Conservation (phyloP, 2,113 vertebrate genomes). For the Penelope pileata region DNA sequence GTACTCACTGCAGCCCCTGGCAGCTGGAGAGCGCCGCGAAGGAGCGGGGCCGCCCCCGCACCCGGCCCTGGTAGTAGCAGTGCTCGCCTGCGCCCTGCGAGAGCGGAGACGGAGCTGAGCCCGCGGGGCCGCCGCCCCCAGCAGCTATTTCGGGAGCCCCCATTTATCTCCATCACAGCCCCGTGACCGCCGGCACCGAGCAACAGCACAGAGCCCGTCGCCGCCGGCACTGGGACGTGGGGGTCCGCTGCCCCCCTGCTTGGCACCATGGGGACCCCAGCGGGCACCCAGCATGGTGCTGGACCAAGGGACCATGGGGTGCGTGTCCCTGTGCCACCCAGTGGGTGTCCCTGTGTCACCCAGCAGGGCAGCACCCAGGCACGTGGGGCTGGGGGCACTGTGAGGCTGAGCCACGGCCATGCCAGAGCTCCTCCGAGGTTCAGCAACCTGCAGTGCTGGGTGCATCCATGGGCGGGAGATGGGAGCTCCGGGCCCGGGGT, state of each 20-base stretch:
- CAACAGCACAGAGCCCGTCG: too few species aligned
- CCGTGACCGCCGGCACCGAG: too few species aligned
- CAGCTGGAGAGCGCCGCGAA: conserved; percentile 92
- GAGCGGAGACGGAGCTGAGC: background rate
- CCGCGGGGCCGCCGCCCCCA: too few species aligned
- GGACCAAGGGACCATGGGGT: too few species aligned
- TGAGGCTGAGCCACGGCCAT: too few species aligned
- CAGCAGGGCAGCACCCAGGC: rapidly evolving
- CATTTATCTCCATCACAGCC: too few species aligned
- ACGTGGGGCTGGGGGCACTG: background rate
- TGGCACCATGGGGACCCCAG: background rate
- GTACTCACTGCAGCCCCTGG: conserved; percentile 87
- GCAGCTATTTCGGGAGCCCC: background rate
- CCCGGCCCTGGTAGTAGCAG: conserved; percentile 93
- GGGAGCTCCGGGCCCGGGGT: too few species aligned
- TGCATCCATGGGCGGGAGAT: too few species aligned
- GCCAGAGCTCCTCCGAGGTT: too few species aligned
- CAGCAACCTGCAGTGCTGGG: too few species aligned
- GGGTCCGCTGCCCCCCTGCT: rapidly evolving
- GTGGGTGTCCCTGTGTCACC: rapidly evolving
- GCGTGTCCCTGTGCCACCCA: too few species aligned
- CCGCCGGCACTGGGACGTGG: too few species aligned
- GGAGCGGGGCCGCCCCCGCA: conserved; percentile 82
- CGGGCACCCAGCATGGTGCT: background rate
- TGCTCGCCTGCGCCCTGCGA: conserved; percentile 88